Base-by-base conservation (phyloP, 2,113 vertebrate genomes). In the Amazona vittata region DNA sequence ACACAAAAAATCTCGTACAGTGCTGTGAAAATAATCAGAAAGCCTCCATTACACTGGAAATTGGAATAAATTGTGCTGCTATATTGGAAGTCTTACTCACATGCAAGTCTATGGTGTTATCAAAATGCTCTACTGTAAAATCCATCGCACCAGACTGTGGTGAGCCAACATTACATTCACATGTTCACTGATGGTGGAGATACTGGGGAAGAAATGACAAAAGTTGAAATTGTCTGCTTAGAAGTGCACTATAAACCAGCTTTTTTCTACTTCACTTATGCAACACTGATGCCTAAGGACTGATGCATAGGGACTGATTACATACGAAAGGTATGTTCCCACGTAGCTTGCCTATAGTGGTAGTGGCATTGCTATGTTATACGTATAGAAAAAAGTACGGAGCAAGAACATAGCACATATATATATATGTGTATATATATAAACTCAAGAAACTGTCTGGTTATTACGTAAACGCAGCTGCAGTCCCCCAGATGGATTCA, bases 11-110 rank as follows among this genome's bases (percentile, higher is more conserved):
- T 26, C 55, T 75, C 78, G 21, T 12, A n/a, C 63, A 91, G 64
- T 77, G 59, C 74, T 44, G 12, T 69, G 82, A 85, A 94, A 94
- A 94, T 62, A 85, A 90, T 80, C 25, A 90, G 49, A 87, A 80
- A 85, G 17, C 19, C 63, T 90, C 67, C 31, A 77, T 77, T 95
- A 70, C 91, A 59, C 52, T 37, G 67, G 75, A 74, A 63, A 62
- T 16, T 15, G 39, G 67, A 89, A 87, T 82, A 59, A 93, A 80
- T 62, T 62, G 70, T n/a, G 37, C 62, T 0, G 0, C 44, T 85
- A 1, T 82, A 76, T 87, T 84, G 76, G 35, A 79, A 75, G 55
- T 29, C 57, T 95, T 84, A 41, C 43, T 74, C 35, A 67, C 47
- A 28, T 65, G 14, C 41, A 53, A 91, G 37, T 57, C 43, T 76